phyloP scores from a whole-genome alignment of 2,113 vertebrate species.

The Loxodonta africana region DNA sequence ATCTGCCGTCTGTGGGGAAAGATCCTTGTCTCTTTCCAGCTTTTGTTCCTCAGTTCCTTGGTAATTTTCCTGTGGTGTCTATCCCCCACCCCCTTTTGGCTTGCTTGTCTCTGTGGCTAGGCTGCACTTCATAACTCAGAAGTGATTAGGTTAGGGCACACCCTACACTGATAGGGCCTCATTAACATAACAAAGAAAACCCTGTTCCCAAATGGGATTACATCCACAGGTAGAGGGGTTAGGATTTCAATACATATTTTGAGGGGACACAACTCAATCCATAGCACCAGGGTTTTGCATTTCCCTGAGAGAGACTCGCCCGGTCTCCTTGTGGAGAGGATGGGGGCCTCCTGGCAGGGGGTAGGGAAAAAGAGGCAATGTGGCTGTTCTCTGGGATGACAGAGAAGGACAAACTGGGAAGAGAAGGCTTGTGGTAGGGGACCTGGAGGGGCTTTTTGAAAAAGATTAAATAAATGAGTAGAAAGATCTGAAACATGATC shows the following conservation, averaged over 20 bases:
- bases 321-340: not conserved
- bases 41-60: not conserved
- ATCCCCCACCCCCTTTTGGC: not conserved
- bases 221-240: not conserved
- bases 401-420: not conserved
- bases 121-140: not conserved
- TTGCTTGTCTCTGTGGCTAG: not conserved
- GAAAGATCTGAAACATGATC: not conserved
- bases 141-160: not conserved
- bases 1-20: not conserved
- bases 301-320: not conserved
- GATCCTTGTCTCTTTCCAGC: not conserved
- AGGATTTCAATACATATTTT: not conserved
- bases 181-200: not conserved
- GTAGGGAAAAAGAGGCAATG: not conserved
- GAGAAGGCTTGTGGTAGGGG: not conserved
- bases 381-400: not conserved
- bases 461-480: not conserved
- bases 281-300: not conserved
- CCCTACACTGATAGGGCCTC: not conserved
- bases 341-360: not conserved
- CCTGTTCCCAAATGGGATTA: not conserved
- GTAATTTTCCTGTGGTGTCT: no score
- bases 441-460: not conserved
- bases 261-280: not conserved